Evolutionary conservation across 2,113 vertebrate genomes (phyloP), one percentile per base, ranked within the genome.

Genomic region (Strigops habroptila): DNA sequence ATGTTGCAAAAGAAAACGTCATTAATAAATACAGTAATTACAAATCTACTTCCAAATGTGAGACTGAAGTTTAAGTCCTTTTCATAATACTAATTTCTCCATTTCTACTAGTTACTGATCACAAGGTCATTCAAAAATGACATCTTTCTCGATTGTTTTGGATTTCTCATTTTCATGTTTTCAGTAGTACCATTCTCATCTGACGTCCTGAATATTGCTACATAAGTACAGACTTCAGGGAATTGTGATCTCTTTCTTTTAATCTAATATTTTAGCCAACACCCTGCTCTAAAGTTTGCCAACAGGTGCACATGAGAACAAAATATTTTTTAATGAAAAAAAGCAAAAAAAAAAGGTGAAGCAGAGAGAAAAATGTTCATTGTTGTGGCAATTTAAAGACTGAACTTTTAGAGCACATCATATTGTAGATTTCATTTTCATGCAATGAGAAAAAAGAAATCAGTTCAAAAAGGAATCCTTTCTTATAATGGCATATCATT

Each of bases 201-300:
- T 84, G 10, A 18, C 3, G 1, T 30, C 14, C 7, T 57, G 82
- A 90, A 44, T 63, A 35, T 16, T 62, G 9, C 10, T 39, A 11
- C 13, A 7, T 33, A 82, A 67, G 5, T 18, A 69, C 10, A 81
- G 44, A n/a, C 17, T 41, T 69, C 10, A 43, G 25, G 74, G 3
- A 57, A 35, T 65, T 70, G 82, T 2, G 0, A 62, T 63, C 12
- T 0, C 2, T 28, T 90, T 0, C 2, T 28, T 90, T 67, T 62
- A 70, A 51, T 74, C 3, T 22, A 69, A 28, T 87, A 70, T 59
- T 90, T 79, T 82, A 24, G 44, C 3, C 6, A 79, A 28, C 1
- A 0, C 2, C 7, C 6, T 67, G 6, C 18, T 70, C 33, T 12
- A 63, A 86, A 76, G 1, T 25, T 55, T 78, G 3, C 9, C 12